A percentile compares a stretch with the other conserved stretches of the same genome.
Conservation (phyloP, 1,140 invertebrate genomes). For the Sinella curviseta region DNA sequence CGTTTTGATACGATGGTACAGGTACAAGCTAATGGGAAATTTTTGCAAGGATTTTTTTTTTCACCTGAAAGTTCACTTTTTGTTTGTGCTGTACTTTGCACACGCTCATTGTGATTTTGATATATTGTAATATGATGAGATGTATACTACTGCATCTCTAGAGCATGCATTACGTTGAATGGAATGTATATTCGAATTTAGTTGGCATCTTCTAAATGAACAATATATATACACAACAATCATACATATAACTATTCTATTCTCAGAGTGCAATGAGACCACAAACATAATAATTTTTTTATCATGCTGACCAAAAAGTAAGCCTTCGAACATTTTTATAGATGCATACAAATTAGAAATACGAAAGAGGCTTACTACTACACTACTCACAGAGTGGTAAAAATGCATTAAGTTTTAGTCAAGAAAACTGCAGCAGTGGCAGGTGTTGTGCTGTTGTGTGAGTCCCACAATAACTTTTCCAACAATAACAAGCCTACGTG, state of each 20-base stretch:
- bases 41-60: neutral
- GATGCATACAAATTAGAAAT: neutral
- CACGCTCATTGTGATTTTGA: neutral
- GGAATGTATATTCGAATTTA: too few relatives aligned
- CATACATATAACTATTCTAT: too few relatives aligned
- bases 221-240: too few relatives aligned
- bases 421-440: too few relatives aligned
- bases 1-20: neutral
- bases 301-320: neutral
- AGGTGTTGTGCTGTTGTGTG: neutral
- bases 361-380: neutral
- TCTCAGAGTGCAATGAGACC: neutral
- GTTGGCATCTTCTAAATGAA: too few relatives aligned
- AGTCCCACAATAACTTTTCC: neutral
- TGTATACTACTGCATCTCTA: too few relatives aligned
- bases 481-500: too few relatives aligned
- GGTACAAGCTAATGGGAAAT: neutral
- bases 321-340: neutral
- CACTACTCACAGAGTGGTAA: too few relatives aligned
- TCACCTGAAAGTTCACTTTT: slow-evolving; percentile 15
- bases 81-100: neutral
- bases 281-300: neutral
- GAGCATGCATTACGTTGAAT: too few relatives aligned
- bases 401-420: too few relatives aligned
- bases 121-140: too few relatives aligned